Evolutionary conservation across 2,797 vertebrate genomes (phyloP).

Genomic region (Gadopsis marmoratus): DNA sequence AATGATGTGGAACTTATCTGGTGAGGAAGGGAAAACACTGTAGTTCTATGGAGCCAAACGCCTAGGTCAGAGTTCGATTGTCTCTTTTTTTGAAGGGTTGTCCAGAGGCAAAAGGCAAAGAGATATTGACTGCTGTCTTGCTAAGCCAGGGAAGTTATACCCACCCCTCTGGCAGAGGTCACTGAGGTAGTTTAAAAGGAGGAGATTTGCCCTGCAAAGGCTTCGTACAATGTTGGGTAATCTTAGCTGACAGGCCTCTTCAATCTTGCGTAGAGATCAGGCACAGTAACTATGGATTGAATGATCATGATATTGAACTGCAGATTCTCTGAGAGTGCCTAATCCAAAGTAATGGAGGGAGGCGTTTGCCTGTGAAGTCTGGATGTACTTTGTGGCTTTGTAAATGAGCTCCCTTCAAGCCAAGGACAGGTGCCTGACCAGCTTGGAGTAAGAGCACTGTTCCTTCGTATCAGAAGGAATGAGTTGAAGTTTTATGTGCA

Average conservation of each 20-base stretch:
- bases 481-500: neutral
- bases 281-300: too few relatives aligned
- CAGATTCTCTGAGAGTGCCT: too few relatives aligned
- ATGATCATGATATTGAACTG: too few relatives aligned
- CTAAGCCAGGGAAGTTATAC: neutral
- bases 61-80: neutral
- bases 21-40: too few relatives aligned
- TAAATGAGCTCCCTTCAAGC: neutral
- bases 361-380: neutral
- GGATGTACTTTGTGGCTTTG: neutral
- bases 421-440: neutral
- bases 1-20: too few relatives aligned
- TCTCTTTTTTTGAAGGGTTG: neutral
- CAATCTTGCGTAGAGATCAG: too few relatives aligned
- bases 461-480: neutral
- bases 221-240: too few relatives aligned
- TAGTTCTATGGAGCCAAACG: too few relatives aligned
- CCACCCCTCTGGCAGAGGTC: neutral
- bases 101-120: neutral
- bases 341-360: neutral
- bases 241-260: too few relatives aligned
- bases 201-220: conserved; percentile 8
- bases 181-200: conserved; percentile 7
- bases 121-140: conserved; percentile 2
- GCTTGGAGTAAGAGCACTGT: neutral